A percentile compares a stretch with the other conserved stretches of the same genome.
These are phyloP conservation scores for Armadillidium nasatum DNA, from an alignment of 1,140 invertebrate species.

Conservation along the genomic window DNA sequence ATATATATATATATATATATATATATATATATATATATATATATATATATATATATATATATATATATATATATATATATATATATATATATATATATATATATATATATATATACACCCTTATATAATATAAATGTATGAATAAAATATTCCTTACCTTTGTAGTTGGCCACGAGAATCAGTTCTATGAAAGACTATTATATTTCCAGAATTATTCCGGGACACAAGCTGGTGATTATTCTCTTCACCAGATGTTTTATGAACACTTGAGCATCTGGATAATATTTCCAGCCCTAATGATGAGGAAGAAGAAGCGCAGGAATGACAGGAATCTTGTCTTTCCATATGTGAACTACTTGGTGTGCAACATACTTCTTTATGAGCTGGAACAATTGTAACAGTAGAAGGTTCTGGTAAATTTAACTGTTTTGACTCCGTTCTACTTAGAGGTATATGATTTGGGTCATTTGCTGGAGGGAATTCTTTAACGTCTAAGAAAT, in stretches of 20 bases:
- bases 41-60: too few relatives aligned
- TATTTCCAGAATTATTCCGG: conserved; percentile 42
- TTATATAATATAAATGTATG: background rate
- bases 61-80: background rate
- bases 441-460: conserved; percentile 32
- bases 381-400: conserved; percentile 36
- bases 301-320: conserved; percentile 36
- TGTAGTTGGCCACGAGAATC: conserved; percentile 43
- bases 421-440: conserved; percentile 41
- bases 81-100: background rate
- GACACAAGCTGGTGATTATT: conserved; percentile 32
- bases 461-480: conserved; percentile 9
- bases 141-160: conserved; percentile 31
- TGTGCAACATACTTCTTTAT: conserved; percentile 31
- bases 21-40: too few relatives aligned
- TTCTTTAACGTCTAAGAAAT: background rate
- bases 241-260: conserved; percentile 34
- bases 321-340: conserved; percentile 41
- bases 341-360: conserved; percentile 21
- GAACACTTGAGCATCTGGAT: conserved; percentile 34
- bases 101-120: conserved; percentile 8
- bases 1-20: too few relatives aligned
- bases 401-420: conserved; percentile 36
- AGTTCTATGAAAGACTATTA: conserved; percentile 45
- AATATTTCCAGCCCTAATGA: conserved; percentile 37